These are phyloP conservation scores for Actenoides lindsayi DNA, from an alignment of 2,113 vertebrate genomes.

Conservation along the genomic window DNA sequence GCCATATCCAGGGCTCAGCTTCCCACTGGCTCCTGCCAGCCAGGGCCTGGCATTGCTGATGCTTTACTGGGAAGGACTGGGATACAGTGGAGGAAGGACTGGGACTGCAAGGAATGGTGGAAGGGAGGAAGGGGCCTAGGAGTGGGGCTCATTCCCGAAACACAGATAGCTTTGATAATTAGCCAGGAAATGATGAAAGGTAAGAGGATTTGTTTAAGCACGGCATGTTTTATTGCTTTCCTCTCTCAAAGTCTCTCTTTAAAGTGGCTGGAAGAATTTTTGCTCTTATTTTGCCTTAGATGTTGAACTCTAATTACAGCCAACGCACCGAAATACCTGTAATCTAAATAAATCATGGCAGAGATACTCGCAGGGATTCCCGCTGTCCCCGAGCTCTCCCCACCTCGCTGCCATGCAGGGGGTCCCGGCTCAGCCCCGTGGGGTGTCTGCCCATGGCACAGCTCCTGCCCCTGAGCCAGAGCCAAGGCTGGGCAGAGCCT, in stretches of 20 bases:
- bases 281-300: slow-evolving; percentile 61
- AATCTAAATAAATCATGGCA: neutral
- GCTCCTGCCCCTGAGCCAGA: neutral
- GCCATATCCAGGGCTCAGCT: neutral
- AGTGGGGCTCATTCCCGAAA: neutral
- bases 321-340: slow-evolving; percentile 29
- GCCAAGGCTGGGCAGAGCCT: neutral
- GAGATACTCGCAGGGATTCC: slow-evolving; percentile 13
- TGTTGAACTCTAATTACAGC: slow-evolving; percentile 61
- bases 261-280: slow-evolving; percentile 60
- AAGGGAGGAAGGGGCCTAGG: neutral
- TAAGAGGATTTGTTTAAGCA: slow-evolving; percentile 66
- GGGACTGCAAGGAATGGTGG: neutral
- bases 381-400: neutral
- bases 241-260: slow-evolving; percentile 47
- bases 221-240: slow-evolving; percentile 51
- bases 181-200: slow-evolving; percentile 69
- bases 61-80: neutral
- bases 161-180: slow-evolving; percentile 65
- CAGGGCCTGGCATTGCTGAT: neutral
- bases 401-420: accelerated
- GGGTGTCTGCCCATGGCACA: neutral
- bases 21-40: neutral
- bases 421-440: neutral
- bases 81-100: neutral